phyloP scores from a whole-genome alignment of 2,113 vertebrate genomes.

The Euleptes europaea region DNA sequence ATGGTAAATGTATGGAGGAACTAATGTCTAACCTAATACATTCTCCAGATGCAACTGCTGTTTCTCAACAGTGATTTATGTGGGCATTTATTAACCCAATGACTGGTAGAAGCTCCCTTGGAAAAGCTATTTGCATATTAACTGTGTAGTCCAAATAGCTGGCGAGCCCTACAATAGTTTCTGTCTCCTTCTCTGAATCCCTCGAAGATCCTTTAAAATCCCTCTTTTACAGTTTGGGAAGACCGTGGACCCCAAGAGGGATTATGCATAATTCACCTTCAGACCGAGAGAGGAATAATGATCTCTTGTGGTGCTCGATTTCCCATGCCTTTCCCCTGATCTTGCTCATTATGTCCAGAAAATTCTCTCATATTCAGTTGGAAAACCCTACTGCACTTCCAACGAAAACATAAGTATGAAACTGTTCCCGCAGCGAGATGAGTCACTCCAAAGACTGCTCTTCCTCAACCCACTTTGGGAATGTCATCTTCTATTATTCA shows the following conservation, averaged over 20 bases:
- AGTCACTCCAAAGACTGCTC: constrained; percentile 50
- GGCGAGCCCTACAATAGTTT: background rate
- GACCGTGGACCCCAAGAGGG: background rate
- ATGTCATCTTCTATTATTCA: constrained; percentile 28
- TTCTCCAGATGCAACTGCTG: background rate
- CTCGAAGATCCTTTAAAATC: background rate
- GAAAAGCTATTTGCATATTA: background rate
- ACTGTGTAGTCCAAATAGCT: background rate
- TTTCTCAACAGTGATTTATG: background rate
- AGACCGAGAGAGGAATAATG: background rate
- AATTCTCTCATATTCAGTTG: constrained; percentile 31
- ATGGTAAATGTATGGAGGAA: background rate
- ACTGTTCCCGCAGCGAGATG: constrained; percentile 46
- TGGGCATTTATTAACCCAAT: background rate
- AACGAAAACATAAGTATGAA: constrained; percentile 51
- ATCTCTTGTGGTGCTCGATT: constrained; percentile 29
- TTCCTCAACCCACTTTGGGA: constrained; percentile 50
- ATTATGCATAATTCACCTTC: constrained; percentile 30
- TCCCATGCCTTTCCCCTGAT: constrained; percentile 26
- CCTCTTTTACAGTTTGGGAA: fast-evolving
- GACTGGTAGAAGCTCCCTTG: background rate
- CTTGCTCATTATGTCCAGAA: constrained; percentile 43
- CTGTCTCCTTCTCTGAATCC: background rate
- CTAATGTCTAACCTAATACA: background rate
- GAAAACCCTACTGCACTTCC: background rate